These are phyloP conservation scores for Pipistrellus nathusii DNA, from an alignment of 2,797 vertebrate species.

Conservation along the genomic window DNA sequence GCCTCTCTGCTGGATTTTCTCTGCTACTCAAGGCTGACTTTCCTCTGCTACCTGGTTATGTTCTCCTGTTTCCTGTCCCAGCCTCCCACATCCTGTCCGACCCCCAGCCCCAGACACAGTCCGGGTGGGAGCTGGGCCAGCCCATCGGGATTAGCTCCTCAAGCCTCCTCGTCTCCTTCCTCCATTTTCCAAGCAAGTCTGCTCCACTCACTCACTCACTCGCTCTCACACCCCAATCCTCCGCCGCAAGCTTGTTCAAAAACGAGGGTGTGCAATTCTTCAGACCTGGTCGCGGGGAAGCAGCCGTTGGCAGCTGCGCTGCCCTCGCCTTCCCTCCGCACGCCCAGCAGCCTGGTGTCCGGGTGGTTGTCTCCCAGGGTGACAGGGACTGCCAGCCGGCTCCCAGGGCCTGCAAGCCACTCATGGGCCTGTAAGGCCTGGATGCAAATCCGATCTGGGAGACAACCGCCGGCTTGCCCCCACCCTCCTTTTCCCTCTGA, in stretches of 20 bases:
- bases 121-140: neutral
- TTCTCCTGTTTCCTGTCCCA: constrained; percentile 59
- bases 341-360: neutral
- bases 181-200: constrained; percentile 76
- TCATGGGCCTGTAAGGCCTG: neutral
- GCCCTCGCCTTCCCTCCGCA: neutral
- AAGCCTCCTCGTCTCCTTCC: constrained; percentile 73
- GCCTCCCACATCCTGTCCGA: neutral
- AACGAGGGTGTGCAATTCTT: constrained; percentile 63
- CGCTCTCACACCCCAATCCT: constrained; percentile 69
- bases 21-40: neutral
- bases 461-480: neutral
- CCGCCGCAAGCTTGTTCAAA: constrained; percentile 61
- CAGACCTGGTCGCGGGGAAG: constrained; percentile 55
- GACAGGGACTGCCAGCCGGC: constrained; percentile 14
- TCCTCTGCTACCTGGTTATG: constrained; percentile 16
- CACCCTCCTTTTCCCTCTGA: neutral
- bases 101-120: neutral
- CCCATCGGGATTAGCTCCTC: constrained; percentile 66
- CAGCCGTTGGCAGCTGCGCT: neutral
- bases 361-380: constrained; percentile 29
- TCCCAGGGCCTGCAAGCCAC: constrained; percentile 33
- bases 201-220: constrained; percentile 59
- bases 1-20: constrained; percentile 25
- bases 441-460: neutral